phyloP scores from a whole-genome alignment of 2,797 vertebrate genomes.

The Schizopygopsis pylzovi region DNA sequence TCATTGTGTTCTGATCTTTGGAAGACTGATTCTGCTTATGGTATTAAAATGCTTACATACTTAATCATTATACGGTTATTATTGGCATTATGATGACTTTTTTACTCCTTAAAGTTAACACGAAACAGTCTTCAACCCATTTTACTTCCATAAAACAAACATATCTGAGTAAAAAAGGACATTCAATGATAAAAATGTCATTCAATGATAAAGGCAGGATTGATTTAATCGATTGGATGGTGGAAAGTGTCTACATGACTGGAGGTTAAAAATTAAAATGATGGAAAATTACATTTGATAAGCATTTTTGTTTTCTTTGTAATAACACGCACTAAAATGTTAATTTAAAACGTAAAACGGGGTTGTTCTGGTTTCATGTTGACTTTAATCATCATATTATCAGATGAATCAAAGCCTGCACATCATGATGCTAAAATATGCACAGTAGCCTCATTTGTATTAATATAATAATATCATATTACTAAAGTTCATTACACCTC shows the following conservation, averaged over 20 bases:
- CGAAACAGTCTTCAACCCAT: conserved; percentile 3
- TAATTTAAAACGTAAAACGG: background rate
- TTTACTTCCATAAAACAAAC: background rate
- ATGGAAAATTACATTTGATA: background rate
- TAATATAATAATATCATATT: conserved; percentile 41
- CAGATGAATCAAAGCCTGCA: conserved; percentile 45
- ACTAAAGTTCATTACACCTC: conserved; percentile 37
- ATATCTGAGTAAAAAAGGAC: background rate
- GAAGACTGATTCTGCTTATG: conserved; percentile 80
- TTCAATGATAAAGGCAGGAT: background rate
- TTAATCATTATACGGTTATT: conserved; percentile 71
- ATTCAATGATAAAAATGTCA: background rate
- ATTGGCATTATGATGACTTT: conserved; percentile 52
- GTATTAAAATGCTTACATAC: conserved; percentile 75
- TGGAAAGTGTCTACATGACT: background rate
- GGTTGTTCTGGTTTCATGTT: conserved; percentile 16
- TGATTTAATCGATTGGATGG: background rate
- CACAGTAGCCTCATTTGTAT: conserved; percentile 46
- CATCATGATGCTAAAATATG: conserved; percentile 46
- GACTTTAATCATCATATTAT: conserved; percentile 39
- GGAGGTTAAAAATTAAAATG: background rate
- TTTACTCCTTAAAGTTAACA: conserved; percentile 41
- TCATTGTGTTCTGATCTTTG: conserved; percentile 73
- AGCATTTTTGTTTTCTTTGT: background rate
- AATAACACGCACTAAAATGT: no score